These are phyloP conservation scores for Anoplius nigerrimus DNA, from an alignment of 2,888 invertebrate species.

Conservation along the genomic window DNA sequence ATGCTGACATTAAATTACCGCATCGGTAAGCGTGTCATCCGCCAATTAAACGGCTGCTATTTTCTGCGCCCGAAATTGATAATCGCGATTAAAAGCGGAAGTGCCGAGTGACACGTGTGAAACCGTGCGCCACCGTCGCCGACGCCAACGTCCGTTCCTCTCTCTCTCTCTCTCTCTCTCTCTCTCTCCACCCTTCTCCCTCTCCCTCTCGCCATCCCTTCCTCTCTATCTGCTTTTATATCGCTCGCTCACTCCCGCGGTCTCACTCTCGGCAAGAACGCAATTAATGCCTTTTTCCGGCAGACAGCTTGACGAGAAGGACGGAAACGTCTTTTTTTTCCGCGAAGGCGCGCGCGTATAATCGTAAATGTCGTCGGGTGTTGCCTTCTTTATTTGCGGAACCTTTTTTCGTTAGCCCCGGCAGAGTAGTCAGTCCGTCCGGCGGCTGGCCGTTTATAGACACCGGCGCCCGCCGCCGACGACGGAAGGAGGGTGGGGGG, in stretches of 20 bases:
- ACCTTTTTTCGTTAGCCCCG: not conserved
- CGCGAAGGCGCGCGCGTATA: too few species aligned
- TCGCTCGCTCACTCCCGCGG: too few species aligned
- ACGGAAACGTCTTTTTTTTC: not conserved
- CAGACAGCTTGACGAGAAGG: not conserved
- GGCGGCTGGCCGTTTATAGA: too few species aligned
- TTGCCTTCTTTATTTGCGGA: not conserved
- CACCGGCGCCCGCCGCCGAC: too few species aligned
- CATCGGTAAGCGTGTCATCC: conserved; percentile 66
- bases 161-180: conserved; percentile 33
- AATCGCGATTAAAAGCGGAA: conserved; percentile 62
- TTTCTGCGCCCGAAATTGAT: conserved; percentile 58
- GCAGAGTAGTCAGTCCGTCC: too few species aligned
- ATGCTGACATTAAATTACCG: conserved; percentile 65
- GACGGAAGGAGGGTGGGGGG: not conserved
- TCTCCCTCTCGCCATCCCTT: conserved; percentile 40
- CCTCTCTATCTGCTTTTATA: conserved; percentile 24
- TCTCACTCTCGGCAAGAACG: conserved; percentile 1
- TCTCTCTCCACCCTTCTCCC: conserved; percentile 32
- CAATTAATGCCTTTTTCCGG: conserved; percentile 16
- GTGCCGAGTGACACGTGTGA: conserved; percentile 54
- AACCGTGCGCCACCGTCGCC: conserved; percentile 37
- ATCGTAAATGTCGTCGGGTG: too few species aligned
- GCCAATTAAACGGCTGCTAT: conserved; percentile 66
- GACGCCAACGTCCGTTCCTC: conserved; percentile 43